Evolutionary conservation across 2,888 invertebrate genomes (phyloP).

Genomic region (Halocaridina rubra): DNA sequence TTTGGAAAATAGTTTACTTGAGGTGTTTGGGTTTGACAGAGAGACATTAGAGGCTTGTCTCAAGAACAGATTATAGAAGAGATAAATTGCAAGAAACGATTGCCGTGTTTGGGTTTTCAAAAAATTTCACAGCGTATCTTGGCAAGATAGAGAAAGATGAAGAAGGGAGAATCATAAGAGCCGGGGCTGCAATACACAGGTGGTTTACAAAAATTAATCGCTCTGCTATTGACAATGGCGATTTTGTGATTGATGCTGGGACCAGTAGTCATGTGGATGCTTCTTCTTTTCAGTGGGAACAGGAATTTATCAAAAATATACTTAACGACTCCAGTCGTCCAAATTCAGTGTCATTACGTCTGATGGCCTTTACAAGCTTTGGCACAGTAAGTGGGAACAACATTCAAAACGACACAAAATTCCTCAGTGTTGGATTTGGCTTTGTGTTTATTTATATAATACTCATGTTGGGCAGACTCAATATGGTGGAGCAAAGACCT

Average conservation of each 20-base stretch:
- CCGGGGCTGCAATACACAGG: conserved; percentile 38
- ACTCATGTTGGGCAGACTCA: conserved; percentile 79
- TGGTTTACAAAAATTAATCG: conserved; percentile 52
- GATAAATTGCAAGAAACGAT: conserved; percentile 74
- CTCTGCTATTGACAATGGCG: conserved; percentile 9
- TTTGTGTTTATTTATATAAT: conserved; percentile 82
- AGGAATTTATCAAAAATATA: conserved; percentile 16
- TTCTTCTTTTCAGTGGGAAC: conserved; percentile 42
- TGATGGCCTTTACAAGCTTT: conserved; percentile 71
- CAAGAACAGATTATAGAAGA: conserved; percentile 75
- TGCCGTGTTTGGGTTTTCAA: conserved; percentile 76
- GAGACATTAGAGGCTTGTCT: conserved; percentile 72
- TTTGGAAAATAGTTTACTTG: conserved; percentile 75
- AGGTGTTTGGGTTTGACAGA: conserved; percentile 77
- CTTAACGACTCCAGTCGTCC: conserved; percentile 19
- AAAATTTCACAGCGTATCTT: conserved; percentile 71
- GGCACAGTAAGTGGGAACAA: conserved; percentile 79
- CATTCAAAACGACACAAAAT: conserved; percentile 80
- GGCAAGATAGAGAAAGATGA: conserved; percentile 18
- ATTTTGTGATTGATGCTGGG: conserved; percentile 71
- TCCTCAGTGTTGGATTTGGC: conserved; percentile 76
- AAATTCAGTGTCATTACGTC: background rate
- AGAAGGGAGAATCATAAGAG: conserved; percentile 30
- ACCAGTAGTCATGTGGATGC: conserved; percentile 39
- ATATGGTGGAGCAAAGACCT: conserved; percentile 79